Percentiles rank a stretch among this genome's conserved stretches.
These are phyloP conservation scores for Lasiurus borealis DNA, from an alignment of 2,113 vertebrate species.

Conservation along the genomic window DNA sequence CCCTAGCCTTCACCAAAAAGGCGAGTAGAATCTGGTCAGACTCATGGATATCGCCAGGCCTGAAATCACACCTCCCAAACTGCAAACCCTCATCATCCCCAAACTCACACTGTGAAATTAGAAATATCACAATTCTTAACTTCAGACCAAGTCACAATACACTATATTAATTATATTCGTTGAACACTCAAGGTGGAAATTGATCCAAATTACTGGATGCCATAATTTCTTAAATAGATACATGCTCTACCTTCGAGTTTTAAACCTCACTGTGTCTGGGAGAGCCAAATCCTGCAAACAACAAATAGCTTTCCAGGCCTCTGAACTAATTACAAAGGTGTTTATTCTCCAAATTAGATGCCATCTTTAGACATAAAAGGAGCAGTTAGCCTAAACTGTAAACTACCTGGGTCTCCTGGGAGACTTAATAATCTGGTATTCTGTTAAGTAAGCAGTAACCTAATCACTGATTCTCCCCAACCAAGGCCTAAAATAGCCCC, in stretches of 20 bases:
- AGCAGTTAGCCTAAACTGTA: slow-evolving; percentile 54
- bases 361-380: slow-evolving; percentile 57
- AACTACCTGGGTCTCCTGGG: slow-evolving; percentile 53
- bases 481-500: neutral
- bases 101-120: neutral
- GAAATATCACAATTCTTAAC: neutral
- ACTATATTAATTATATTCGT: neutral
- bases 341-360: slow-evolving; percentile 60
- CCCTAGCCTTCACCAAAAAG: neutral
- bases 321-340: slow-evolving; percentile 42
- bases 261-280: neutral
- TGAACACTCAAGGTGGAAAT: slow-evolving; percentile 12
- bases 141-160: neutral
- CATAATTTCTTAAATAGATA: slow-evolving; percentile 12
- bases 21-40: neutral
- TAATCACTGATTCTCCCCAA: slow-evolving; percentile 51
- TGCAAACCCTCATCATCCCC: neutral
- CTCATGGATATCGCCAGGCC: neutral
- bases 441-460: slow-evolving; percentile 54
- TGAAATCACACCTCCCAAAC: neutral
- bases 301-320: neutral
- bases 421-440: slow-evolving; percentile 46
- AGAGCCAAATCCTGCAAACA: neutral
- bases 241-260: neutral
- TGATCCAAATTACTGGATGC: neutral